phyloP scores from a whole-genome alignment of 2,113 vertebrate genomes.

The Egretta garzetta region DNA sequence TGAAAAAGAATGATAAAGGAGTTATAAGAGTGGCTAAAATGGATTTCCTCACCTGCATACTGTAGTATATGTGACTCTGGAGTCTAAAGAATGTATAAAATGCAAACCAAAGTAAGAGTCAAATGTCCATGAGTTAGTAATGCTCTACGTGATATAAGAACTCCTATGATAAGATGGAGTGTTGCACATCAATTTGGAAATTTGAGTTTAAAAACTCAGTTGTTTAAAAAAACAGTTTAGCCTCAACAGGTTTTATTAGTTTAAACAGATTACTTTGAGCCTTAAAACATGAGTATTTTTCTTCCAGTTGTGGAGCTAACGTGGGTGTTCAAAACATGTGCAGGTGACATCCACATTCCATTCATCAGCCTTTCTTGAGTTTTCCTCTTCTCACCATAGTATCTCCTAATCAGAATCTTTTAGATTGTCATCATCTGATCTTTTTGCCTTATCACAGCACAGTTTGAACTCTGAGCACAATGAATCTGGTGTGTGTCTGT shows the following conservation, averaged over 20 bases:
- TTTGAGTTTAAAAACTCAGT: too few species aligned
- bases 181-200: background rate
- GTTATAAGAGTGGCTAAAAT: background rate
- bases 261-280: background rate
- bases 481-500: too few species aligned
- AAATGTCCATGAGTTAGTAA: background rate
- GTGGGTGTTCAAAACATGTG: background rate
- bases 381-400: background rate
- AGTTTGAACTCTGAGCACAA: background rate
- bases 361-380: background rate
- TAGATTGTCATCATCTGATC: background rate
- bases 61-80: background rate
- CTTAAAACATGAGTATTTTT: background rate
- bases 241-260: background rate
- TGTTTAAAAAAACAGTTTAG: background rate
- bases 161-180: rapidly evolving
- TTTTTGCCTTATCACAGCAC: background rate
- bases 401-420: background rate
- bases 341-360: background rate
- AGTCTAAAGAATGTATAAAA: background rate
- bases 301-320: background rate
- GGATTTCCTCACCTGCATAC: background rate
- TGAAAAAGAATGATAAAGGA: constrained; percentile 32
- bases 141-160: background rate
- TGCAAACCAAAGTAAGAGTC: background rate